Conservation (phyloP, 37 sponge, comb jelly and placozoan genomes). For the Hexactinellida sp. region DNA sequence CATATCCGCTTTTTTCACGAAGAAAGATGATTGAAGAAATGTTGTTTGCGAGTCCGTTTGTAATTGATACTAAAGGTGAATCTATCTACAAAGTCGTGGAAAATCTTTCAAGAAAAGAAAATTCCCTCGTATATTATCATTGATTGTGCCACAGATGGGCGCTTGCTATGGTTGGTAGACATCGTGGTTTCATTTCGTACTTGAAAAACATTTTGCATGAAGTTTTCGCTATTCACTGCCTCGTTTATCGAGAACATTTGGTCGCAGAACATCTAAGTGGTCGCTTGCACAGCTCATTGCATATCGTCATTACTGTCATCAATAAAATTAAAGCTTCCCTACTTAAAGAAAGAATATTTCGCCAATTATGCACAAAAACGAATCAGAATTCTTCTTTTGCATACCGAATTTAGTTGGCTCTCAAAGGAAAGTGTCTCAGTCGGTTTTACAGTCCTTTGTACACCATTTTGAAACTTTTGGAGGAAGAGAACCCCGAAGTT, state of each 20-base stretch:
- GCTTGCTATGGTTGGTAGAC: background rate
- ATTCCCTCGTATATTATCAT: background rate
- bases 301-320: slow-evolving; percentile 11
- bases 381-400: slow-evolving; percentile 14
- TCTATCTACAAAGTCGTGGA: background rate
- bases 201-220: background rate
- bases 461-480: slow-evolving; percentile 2
- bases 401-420: background rate
- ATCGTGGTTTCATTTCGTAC: slow-evolving; percentile 19
- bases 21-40: background rate
- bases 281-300: slow-evolving; percentile 16
- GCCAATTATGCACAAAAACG: background rate
- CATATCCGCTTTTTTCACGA: background rate
- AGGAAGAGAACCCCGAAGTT: slow-evolving; percentile 16
- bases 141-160: background rate
- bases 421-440: slow-evolving; percentile 17
- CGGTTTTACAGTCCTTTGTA: background rate
- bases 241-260: slow-evolving; percentile 15
- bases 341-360: slow-evolving; percentile 3
- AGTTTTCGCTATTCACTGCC: slow-evolving; percentile 7
- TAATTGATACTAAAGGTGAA: background rate
- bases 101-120: background rate
- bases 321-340: slow-evolving; percentile 7
- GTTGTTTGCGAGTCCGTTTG: background rate
- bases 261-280: slow-evolving; percentile 12